These are phyloP conservation scores for Xylota sylvarum DNA, from an alignment of 2,888 invertebrate species.

Conservation along the genomic window DNA sequence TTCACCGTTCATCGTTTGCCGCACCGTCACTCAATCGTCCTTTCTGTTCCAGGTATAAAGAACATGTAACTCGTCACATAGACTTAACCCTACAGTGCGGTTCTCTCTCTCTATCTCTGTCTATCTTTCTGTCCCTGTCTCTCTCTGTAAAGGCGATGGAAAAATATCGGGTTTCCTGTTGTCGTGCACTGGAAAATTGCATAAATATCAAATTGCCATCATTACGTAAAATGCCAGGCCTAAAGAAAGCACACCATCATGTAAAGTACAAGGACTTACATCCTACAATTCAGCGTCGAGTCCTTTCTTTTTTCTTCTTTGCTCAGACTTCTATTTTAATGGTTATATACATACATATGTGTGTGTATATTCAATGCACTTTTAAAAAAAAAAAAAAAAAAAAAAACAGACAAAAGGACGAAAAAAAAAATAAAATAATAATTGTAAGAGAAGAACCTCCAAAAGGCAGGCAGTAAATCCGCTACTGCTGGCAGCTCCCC, in stretches of 20 bases:
- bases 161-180: slow-evolving; percentile 70
- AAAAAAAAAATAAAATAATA: not conserved
- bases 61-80: slow-evolving; percentile 51
- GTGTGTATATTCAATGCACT: slow-evolving; percentile 49
- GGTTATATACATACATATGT: slow-evolving; percentile 1
- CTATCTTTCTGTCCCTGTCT: not conserved
- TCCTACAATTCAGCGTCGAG: slow-evolving; percentile 51
- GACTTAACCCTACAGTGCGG: slow-evolving; percentile 26
- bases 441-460: slow-evolving; percentile 2
- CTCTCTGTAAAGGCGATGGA: slow-evolving; percentile 17
- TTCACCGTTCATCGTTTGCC: slow-evolving; percentile 61
- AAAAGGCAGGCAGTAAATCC: slow-evolving; percentile 43
- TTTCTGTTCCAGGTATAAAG: slow-evolving; percentile 22
- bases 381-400: not conserved
- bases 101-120: not conserved
- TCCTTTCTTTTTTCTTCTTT: slow-evolving; percentile 27
- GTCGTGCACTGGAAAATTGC: slow-evolving; percentile 74
- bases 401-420: slow-evolving; percentile 8
- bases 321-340: slow-evolving; percentile 15
- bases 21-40: slow-evolving; percentile 70
- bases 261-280: slow-evolving; percentile 71
- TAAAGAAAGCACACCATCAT: slow-evolving; percentile 71
- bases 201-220: slow-evolving; percentile 76
- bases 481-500: slow-evolving; percentile 21
- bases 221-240: slow-evolving; percentile 74